A percentile compares a stretch with the other conserved stretches of the same genome.
Conservation (phyloP, 2,888 invertebrate species). For the Himalopsyche anomala region DNA sequence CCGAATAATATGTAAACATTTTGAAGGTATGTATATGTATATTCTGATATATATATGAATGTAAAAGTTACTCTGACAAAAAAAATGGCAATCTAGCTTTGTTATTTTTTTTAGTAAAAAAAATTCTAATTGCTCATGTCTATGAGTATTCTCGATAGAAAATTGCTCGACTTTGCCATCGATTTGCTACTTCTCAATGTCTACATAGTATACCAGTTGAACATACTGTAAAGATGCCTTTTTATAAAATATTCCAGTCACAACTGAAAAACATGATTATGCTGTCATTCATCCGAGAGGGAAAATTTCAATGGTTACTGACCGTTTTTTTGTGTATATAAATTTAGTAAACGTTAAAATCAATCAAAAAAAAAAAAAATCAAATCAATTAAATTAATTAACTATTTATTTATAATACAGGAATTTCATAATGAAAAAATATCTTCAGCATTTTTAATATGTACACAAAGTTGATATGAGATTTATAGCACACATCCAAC, state of each 20-base stretch:
- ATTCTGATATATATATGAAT: too few species aligned
- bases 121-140: too few species aligned
- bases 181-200: not conserved
- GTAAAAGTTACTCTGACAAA: too few species aligned
- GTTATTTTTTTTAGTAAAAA: too few species aligned
- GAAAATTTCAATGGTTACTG: not conserved
- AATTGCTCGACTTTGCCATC: too few species aligned
- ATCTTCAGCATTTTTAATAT: slow-evolving; percentile 12
- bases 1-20: too few species aligned
- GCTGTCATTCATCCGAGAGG: not conserved
- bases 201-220: not conserved
- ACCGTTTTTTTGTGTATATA: not conserved
- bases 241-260: not conserved
- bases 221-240: not conserved
- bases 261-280: not conserved
- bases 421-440: slow-evolving; percentile 19
- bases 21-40: too few species aligned
- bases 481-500: slow-evolving; percentile 11
- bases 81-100: too few species aligned
- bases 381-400: not conserved
- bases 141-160: too few species aligned
- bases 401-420: slow-evolving; percentile 27
- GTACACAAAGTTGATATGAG: slow-evolving; percentile 29
- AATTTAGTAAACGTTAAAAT: slow-evolving; percentile 9
- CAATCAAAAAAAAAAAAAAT: not conserved